These are phyloP conservation scores for Epinephelus lanceolatus DNA, from an alignment of 2,113 vertebrate species.

Conservation along the genomic window DNA sequence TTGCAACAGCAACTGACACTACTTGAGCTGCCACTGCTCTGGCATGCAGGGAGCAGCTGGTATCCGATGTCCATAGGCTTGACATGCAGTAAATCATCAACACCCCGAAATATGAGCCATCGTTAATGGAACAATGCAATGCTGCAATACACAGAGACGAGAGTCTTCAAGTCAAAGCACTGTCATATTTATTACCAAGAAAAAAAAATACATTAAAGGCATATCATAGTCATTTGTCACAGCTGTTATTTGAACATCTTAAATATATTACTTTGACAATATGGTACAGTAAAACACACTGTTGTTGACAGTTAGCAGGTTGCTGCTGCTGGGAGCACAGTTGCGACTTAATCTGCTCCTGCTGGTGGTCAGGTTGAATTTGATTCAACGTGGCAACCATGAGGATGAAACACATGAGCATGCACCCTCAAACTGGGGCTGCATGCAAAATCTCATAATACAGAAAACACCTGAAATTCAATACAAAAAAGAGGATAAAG, in stretches of 20 bases:
- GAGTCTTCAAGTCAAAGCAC: constrained; percentile 74
- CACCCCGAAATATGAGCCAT: constrained; percentile 11
- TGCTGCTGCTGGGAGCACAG: constrained; percentile 40
- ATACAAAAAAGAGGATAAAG: constrained; percentile 49
- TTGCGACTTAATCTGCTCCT: constrained; percentile 26
- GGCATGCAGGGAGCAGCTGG: constrained; percentile 35
- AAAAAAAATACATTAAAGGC: constrained; percentile 77
- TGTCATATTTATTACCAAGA: constrained; percentile 83
- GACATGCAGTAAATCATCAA: constrained; percentile 48
- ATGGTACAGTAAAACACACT: constrained; percentile 74
- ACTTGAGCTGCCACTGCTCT: constrained; percentile 19
- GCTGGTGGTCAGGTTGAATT: constrained; percentile 35
- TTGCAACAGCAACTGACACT: constrained; percentile 22
- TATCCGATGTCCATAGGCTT: constrained; percentile 33
- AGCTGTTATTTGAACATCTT: constrained; percentile 68
- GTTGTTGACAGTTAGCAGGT: constrained; percentile 61
- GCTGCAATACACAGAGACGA: constrained; percentile 33
- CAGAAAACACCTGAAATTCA: constrained; percentile 81
- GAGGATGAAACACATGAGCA: constrained; percentile 84
- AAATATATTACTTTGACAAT: constrained; percentile 73
- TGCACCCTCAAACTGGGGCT: constrained; percentile 86
- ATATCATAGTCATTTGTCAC: constrained; percentile 74
- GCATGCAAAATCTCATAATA: constrained; percentile 89
- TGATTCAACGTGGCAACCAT: constrained; percentile 54
- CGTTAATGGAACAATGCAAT: constrained; percentile 16